Conservation (phyloP, 2,113 vertebrate species). For the Tachuris rubrigastra region DNA sequence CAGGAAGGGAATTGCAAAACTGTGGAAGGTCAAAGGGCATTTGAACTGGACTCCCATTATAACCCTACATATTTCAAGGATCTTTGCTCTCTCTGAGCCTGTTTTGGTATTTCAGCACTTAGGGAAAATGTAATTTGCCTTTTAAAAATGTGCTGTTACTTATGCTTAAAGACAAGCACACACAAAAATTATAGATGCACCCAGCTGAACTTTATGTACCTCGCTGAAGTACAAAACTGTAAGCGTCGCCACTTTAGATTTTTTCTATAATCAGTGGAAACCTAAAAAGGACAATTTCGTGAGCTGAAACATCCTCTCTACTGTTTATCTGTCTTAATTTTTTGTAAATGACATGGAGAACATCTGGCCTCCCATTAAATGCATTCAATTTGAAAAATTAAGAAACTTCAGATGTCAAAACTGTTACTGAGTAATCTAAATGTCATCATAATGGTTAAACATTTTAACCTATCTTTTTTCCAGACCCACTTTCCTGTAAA, state of each 20-base stretch:
- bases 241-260: neutral
- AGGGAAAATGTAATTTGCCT: neutral
- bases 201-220: neutral
- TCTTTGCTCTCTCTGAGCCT: neutral
- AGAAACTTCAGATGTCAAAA: neutral
- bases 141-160: neutral
- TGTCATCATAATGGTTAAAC: neutral
- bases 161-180: neutral
- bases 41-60: neutral
- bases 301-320: neutral
- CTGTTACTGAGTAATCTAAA: neutral
- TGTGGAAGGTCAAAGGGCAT: neutral
- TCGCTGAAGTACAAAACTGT: neutral
- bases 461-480: neutral
- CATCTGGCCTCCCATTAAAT: neutral
- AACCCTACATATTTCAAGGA: neutral
- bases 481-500: neutral
- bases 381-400: neutral
- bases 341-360: neutral
- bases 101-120: neutral
- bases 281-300: neutral
- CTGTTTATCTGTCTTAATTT: neutral
- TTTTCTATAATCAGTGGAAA: neutral
- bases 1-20: neutral
- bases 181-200: neutral